These are phyloP conservation scores for Heliconius nattereri DNA, from an alignment of 1,140 invertebrate genomes.

Conservation along the genomic window DNA sequence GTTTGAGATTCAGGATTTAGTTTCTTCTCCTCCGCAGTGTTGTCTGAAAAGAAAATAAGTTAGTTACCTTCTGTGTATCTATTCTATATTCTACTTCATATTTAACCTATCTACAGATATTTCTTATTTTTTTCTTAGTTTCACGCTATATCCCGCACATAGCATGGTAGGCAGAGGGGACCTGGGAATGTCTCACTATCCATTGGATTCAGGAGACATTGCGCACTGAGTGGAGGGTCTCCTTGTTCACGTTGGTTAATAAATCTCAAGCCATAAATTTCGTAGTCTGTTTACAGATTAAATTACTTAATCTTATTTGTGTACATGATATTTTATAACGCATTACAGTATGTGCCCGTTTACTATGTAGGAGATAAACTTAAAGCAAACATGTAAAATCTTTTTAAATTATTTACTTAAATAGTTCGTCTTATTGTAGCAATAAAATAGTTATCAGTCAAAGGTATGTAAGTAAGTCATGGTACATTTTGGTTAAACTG, in stretches of 20 bases:
- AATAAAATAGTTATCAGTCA: neutral
- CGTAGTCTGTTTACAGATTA: neutral
- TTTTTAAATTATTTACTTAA: conserved; percentile 1
- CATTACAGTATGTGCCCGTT: neutral
- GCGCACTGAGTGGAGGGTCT: neutral
- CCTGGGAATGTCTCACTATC: neutral
- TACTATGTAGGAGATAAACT: neutral
- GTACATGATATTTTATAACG: neutral
- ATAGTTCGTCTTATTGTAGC: neutral
- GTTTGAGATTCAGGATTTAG: conserved; percentile 32
- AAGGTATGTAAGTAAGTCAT: too few species aligned
- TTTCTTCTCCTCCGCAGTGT: conserved; percentile 41
- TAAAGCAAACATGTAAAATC: neutral
- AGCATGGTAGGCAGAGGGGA: neutral
- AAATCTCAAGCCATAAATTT: neutral
- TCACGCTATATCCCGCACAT: neutral
- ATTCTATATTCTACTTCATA: too few species aligned
- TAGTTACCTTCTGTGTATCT: too few species aligned
- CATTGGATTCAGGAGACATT: neutral
- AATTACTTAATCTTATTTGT: neutral
- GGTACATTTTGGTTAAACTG: too few species aligned
- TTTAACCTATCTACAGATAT: too few species aligned
- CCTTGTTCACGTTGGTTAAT: neutral
- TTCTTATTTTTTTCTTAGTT: neutral
- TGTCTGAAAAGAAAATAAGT: conserved; percentile 25